Evolutionary conservation across 2,797 vertebrate species (phyloP).

Genomic region (Darevskia nairensis): DNA sequence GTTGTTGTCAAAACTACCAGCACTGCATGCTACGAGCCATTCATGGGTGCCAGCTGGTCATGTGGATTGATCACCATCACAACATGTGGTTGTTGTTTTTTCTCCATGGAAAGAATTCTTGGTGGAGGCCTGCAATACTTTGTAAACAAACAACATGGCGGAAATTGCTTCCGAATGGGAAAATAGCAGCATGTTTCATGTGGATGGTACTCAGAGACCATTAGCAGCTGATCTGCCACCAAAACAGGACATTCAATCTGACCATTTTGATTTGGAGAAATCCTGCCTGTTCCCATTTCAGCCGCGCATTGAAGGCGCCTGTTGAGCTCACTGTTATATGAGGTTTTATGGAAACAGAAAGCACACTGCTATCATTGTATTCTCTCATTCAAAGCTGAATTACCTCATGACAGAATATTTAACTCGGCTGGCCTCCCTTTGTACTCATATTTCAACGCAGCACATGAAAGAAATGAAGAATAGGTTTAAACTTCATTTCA

Average conservation of each 20-base stretch:
- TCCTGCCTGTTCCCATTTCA: constrained; percentile 61
- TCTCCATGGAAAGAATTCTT: neutral
- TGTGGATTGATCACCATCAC: neutral
- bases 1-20: neutral
- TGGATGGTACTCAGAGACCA: neutral
- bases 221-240: constrained; percentile 43
- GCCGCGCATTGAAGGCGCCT: constrained; percentile 60
- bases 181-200: neutral
- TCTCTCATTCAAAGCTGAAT: constrained; percentile 61
- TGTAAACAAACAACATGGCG: neutral
- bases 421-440: constrained; percentile 60
- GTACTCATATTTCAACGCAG: constrained; percentile 73
- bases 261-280: constrained; percentile 56
- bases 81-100: neutral
- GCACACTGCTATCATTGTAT: constrained; percentile 73
- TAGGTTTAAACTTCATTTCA: constrained; percentile 49
- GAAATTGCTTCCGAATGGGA: neutral
- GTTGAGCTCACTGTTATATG: constrained; percentile 61
- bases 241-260: constrained; percentile 54
- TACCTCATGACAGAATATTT: constrained; percentile 73
- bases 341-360: constrained; percentile 62
- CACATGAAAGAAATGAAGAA: constrained; percentile 65
- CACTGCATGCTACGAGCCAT: neutral
- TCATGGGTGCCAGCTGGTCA: neutral
- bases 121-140: neutral